Base-by-base conservation (phyloP, 2,888 invertebrate species). In the Ormyrus nitidulus region DNA sequence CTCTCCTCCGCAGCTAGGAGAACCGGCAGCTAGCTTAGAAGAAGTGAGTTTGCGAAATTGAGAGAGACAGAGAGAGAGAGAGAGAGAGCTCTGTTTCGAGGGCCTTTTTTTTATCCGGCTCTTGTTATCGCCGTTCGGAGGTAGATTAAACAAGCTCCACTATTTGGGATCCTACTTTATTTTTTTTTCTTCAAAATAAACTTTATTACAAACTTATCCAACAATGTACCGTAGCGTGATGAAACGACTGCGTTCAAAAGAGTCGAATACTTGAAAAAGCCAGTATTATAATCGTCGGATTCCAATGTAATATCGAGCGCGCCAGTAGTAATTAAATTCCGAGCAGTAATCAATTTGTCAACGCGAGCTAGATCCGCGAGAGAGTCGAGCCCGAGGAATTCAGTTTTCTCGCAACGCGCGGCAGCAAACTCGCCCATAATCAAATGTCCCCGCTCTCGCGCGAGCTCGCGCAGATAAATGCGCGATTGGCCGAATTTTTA, bases 1-100 rank as follows among this genome's bases (percentile, higher is more conserved):
- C 58, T 64, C 75, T 19, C 46, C 70, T 46, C 11, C 13, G 19
- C 4, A 48, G 44, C 44, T 64, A 65, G 65, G 64, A 76, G 46
- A 13, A n/a, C 19, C 64, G 53, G 7, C 13, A 7, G 34, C 66
- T 49, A n/a, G 19, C 13, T 10, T 19, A 58, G 65, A 11, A 69
- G 69, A 62, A 70, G 58, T 77, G 77, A 77, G 70, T 71, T 70
- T 77, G 77, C 75, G 34, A 74, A 62, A 74, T 73, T 13, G 49
- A n/a, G 61, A 61, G 19, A 19, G 49, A 19, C 13, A n/a, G n/a
- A n/a, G n/a, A n/a, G 19, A 1, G 72, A 46, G 51, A 51, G 19
- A 6, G 19, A 19, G 49, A 19, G 69, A 51, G 46, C 34, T 10
- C 62, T 44, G 70, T 3, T 49, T 3, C 34, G 13, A 6, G 11